Base-by-base conservation (phyloP, 1,140 invertebrate genomes). In the Bombus impatiens region DNA sequence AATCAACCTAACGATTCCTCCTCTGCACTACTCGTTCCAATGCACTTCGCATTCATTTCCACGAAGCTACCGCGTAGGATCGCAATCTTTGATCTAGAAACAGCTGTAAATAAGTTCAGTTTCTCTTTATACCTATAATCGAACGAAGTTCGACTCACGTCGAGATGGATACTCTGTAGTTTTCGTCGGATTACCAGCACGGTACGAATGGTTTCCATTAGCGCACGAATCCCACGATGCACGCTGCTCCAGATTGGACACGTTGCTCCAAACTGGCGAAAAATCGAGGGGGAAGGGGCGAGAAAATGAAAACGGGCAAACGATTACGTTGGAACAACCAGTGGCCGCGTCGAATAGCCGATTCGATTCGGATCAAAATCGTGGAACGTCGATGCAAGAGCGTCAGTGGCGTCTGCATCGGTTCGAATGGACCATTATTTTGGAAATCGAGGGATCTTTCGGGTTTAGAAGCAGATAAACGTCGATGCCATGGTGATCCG, bases 301-400 rank as follows among this genome's bases (percentile, higher is more conserved):
- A 44, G 6, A 57, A 28, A n/a, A 28, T 32, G 62, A 62, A 53
- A 35, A 28, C 4, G 8, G 68, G 28, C 35, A 70, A 75, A 76
- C 57, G 85, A 76, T 88, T 47, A 37, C 10, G 47, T 32, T 10
- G 8, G 10, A 28, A 40, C 35, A 22, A n/a, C 40, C 35, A 3
- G 42, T 59, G 40, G 77, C 15, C 57, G 44, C 40, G 76, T 13
- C 22, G 71, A 37, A 47, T 78, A 78, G 72, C 78, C 81, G 81
- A 90, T 89, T 84, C 80, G 78, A 90, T 84, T 90, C 86, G 85
- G 88, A 90, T 90, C 62, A 40, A 71, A 88, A 90, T 90, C 88
- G 72, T n/a, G 74, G n/a, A 37, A 81, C 67, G 70, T 65, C 68
- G 81, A 84, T 76, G 75, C 87, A 67, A 77, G 57, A 35, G 77